Evolutionary conservation across 2,113 vertebrate species (phyloP), one percentile per base, ranked within the genome.

Genomic region (Megatriorchis doriae): DNA sequence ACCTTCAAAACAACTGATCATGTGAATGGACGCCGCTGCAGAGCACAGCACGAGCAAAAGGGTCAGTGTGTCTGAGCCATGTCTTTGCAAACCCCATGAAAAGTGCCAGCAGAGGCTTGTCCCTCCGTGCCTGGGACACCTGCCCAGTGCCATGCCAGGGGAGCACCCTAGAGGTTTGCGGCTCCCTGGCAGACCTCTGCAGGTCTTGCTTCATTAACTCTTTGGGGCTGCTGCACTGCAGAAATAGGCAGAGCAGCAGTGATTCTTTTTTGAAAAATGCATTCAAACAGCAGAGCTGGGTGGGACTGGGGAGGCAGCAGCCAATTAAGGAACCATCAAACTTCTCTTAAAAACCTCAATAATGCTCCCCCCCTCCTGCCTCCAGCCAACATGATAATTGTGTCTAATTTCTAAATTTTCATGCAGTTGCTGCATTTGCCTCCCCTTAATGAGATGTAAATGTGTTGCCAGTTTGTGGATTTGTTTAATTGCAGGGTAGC

Each of bases 401-500:
- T 96, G 97, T 67, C 97, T 98, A 98, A 98, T 98, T 98, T 97
- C 98, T 97, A 96, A 98, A 98, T 98, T 97, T 98, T 91, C 97
- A 97, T 97, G 98, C 97, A 90, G 94, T 95, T 96, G 98, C 97
- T 96, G 97, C 97, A 94, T 97, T 97, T 96, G 96, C 95, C 97
- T 98, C 90, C 93, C 96, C 91, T 92, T 98, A 98, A 98, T 98
- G 97, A 98, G 98, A 98, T 98, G 97, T 95, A 98, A 98, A 98
- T 97, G 95, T 94, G 95, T 97, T 98, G 91, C 97, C 45, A 86
- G 95, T 97, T 98, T 98, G 96, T 97, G 96, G 97, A 98, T 98
- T 98, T 97, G 96, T 97, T 98, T 98, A 98, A 98, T 98, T 98
- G 97, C 97, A 98, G 98, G 98, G 97, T 97, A 97, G 97, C 97